Percentiles rank a stretch among this genome's conserved stretches.
Conservation (phyloP, 2,888 invertebrate genomes). For the Himalopsyche japonica region DNA sequence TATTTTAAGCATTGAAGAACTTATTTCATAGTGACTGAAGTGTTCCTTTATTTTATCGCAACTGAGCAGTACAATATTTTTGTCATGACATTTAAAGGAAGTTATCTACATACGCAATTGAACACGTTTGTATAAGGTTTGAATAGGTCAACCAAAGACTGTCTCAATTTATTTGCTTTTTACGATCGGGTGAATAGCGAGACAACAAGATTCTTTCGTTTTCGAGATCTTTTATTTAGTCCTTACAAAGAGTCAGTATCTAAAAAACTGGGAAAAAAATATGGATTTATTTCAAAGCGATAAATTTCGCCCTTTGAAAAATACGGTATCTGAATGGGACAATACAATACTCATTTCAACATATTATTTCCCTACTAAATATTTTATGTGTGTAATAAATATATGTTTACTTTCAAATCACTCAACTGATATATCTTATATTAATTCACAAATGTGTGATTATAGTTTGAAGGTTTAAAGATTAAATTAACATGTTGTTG, state of each 20-base stretch:
- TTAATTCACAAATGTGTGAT: too few relatives aligned
- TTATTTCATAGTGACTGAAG: too few relatives aligned
- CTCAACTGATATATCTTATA: too few relatives aligned
- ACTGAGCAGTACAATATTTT: too few relatives aligned
- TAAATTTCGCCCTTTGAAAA: not conserved
- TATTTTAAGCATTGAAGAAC: too few relatives aligned
- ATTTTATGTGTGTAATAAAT: not conserved
- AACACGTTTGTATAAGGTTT: not conserved
- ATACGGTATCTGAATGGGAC: not conserved
- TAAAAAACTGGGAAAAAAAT: not conserved
- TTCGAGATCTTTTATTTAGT: not conserved
- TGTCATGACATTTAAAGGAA: not conserved
- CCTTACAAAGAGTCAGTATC: not conserved
- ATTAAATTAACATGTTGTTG: too few relatives aligned
- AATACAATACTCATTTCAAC: not conserved
- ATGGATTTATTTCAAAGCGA: not conserved
- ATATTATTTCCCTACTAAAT: not conserved
- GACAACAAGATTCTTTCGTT: not conserved
- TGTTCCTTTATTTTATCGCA: too few relatives aligned
- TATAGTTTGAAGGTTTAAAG: too few relatives aligned
- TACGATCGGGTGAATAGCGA: constrained; percentile 9
- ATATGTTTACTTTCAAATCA: not conserved
- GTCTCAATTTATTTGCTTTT: not conserved
- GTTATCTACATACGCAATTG: not conserved
- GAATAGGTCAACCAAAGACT: not conserved